Conservation (phyloP, 2,797 vertebrate genomes). For the Siniperca undulata region DNA sequence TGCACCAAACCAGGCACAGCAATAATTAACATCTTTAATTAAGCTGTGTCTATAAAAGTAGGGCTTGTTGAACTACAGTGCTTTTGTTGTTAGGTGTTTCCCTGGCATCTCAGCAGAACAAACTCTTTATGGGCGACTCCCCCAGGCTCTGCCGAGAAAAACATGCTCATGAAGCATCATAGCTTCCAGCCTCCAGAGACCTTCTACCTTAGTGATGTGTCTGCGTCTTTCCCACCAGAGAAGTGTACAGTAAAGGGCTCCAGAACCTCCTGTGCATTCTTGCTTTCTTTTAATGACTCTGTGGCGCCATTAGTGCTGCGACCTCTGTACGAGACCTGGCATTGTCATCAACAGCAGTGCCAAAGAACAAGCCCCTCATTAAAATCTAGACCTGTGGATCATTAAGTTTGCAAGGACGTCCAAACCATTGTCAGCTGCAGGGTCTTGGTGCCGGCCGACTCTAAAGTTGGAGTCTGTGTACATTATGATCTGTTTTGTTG, state of each 20-base stretch:
- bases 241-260: conserved; percentile 53
- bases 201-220: conserved; percentile 68
- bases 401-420: conserved; percentile 76
- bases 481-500: conserved; percentile 18
- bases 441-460: conserved; percentile 40
- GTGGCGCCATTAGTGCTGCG: conserved; percentile 61
- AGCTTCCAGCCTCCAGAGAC: conserved; percentile 64
- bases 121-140: conserved; percentile 63
- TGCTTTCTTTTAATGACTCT: conserved; percentile 72
- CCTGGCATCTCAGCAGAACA: conserved; percentile 45
- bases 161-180: conserved; percentile 73
- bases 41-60: conserved; percentile 49
- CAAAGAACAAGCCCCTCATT: conserved; percentile 79
- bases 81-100: conserved; percentile 59
- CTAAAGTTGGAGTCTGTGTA: conserved; percentile 20
- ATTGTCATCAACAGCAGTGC: conserved; percentile 55
- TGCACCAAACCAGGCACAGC: neutral
- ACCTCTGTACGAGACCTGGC: conserved; percentile 69
- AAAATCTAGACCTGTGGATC: conserved; percentile 76
- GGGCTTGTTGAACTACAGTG: conserved; percentile 39
- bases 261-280: conserved; percentile 61
- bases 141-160: conserved; percentile 69
- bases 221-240: conserved; percentile 52
- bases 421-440: conserved; percentile 54
- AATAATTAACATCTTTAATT: conserved; percentile 49